Evolutionary conservation across 2,113 vertebrate species (phyloP).

Genomic region (Paedocypris sp.): DNA sequence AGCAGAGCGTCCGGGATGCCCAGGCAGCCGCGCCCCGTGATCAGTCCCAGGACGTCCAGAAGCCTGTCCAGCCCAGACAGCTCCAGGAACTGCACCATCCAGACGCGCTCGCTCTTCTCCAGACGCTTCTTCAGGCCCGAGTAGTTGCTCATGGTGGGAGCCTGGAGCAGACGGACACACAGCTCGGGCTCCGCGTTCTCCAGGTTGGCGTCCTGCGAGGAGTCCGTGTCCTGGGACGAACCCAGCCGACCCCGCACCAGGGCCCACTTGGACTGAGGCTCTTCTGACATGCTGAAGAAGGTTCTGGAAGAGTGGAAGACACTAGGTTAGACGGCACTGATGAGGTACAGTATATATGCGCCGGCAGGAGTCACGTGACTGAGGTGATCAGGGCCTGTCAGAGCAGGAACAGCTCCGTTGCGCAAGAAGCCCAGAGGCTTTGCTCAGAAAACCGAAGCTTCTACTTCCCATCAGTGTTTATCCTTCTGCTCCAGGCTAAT

Average conservation of each 20-base stretch:
- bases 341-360: neutral
- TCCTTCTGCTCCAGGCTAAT: too few relatives aligned
- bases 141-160: conserved; percentile 92
- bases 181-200: conserved; percentile 89
- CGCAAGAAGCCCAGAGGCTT: too few relatives aligned
- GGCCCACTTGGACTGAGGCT: conserved; percentile 79
- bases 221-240: conserved; percentile 73
- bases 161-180: conserved; percentile 88
- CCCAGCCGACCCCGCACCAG: conserved; percentile 75
- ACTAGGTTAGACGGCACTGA: neutral
- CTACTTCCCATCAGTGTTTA: too few relatives aligned
- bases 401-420: too few relatives aligned
- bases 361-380: too few relatives aligned
- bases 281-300: conserved; percentile 73
- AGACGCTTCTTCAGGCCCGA: conserved; percentile 85
- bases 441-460: too few relatives aligned
- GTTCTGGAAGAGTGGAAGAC: conserved; percentile 26
- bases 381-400: too few relatives aligned
- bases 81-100: conserved; percentile 97
- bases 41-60: conserved; percentile 84
- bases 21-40: conserved; percentile 83
- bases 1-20: conserved; percentile 84
- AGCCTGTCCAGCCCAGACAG: conserved; percentile 87
- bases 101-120: conserved; percentile 77
- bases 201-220: conserved; percentile 81